Conservation (phyloP, 2,797 vertebrate species). For the Salarias fasciatus region DNA sequence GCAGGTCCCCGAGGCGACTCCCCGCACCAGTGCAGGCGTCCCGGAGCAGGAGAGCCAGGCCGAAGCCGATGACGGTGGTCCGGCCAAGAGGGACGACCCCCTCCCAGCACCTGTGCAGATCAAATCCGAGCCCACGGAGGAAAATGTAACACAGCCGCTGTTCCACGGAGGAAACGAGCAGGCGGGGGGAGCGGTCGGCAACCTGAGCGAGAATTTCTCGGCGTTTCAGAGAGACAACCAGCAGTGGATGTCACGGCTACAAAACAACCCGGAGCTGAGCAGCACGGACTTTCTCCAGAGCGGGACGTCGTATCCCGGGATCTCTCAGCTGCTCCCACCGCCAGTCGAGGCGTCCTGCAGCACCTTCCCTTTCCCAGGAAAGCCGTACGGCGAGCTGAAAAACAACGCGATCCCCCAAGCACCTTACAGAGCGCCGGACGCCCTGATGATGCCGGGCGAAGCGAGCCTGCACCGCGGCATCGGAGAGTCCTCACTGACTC, state of each 20-base stretch:
- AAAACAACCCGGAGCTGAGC: slow-evolving; percentile 36
- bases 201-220: slow-evolving; percentile 21
- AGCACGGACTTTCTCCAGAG: slow-evolving; percentile 43
- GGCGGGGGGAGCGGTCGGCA: slow-evolving; percentile 6
- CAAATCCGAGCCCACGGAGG: slow-evolving; percentile 66
- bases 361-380: slow-evolving; percentile 51
- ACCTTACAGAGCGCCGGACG: slow-evolving; percentile 31
- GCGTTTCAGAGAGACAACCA: slow-evolving; percentile 34
- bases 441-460: slow-evolving; percentile 14
- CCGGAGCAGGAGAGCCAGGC: slow-evolving; percentile 13
- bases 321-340: slow-evolving; percentile 37
- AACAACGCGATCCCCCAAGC: slow-evolving; percentile 36
- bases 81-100: not conserved
- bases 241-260: slow-evolving; percentile 54
- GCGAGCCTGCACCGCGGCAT: not conserved
- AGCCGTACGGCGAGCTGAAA: slow-evolving; percentile 44
- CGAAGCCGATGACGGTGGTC: not conserved
- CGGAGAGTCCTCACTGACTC: slow-evolving; percentile 13
- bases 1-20: slow-evolving; percentile 22
- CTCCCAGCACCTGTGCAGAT: slow-evolving; percentile 25
- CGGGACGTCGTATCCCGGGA: slow-evolving; percentile 21
- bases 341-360: slow-evolving; percentile 53
- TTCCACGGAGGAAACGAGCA: slow-evolving; percentile 21
- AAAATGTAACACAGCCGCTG: slow-evolving; percentile 7
- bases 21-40: not conserved